Base-by-base conservation (phyloP, 1,140 invertebrate genomes). In the Ganaspis sp. region DNA sequence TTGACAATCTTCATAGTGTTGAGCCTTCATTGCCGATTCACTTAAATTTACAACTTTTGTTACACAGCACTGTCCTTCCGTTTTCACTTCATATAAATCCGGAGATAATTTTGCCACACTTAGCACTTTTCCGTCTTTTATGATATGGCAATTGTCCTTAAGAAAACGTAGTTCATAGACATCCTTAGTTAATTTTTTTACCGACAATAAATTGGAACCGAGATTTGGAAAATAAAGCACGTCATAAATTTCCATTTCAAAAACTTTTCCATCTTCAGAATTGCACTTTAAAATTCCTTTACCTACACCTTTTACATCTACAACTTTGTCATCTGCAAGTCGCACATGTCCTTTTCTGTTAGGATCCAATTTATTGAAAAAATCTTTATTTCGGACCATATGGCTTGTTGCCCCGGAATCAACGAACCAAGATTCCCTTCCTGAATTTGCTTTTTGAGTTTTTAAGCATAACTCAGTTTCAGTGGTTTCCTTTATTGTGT, bases 161-260 rank as follows among this genome's bases (percentile, higher is more conserved):
- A 81, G 45, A 82, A 89, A 86, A 72, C 83, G 69, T n/a, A 88
- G 78, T 71, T 78, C 69, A 78, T 82, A 84, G 0, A 83, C 84
- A 40, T 82, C 83, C n/a, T 88, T 85, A 9, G 79, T 77, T 1
- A 89, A 81, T 81, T 87, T 76, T 26, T 83, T 87, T 0, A 87
- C 81, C 0, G 87, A 87, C 0, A 88, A 40, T 53, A 86, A 74
- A 71, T 87, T 88, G 3, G 82, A 82, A 12, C 78, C 73, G 8
- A 87, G 45, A 1, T 79, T 79, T 9, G 85, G 83, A 19, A 87
- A 80, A 83, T 78, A 85, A 1, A 86, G 73, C 54, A 87, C 85
- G 79, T 88, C 79, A 17, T 80, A 9, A 26, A 85, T 69, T 2
- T 58, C 15, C 4, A 78, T 26, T 12, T 75, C 42, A 3, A 17